Evolutionary conservation across 1,140 invertebrate species (phyloP).

Genomic region (Araneus ventricosus): DNA sequence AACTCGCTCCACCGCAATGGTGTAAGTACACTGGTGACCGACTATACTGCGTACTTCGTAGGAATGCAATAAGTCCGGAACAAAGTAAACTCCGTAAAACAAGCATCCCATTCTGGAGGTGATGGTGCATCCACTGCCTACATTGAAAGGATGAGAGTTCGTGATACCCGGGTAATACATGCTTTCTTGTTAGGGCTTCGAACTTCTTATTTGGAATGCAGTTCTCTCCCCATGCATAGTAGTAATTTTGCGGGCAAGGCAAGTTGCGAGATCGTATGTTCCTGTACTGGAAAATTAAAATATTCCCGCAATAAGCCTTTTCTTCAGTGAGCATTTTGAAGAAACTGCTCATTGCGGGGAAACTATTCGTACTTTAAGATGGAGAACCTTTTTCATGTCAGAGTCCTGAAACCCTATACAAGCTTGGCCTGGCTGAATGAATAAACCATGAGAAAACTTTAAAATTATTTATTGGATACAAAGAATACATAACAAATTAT

Average conservation of each 20-base stretch:
- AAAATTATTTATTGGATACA: no score
- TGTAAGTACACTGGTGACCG: constrained; percentile 33
- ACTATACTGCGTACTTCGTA: no score
- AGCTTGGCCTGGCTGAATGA: no score
- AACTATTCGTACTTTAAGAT: not conserved
- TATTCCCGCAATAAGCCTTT: no score
- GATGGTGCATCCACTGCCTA: constrained; percentile 36
- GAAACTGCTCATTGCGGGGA: not conserved
- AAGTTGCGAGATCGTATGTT: not conserved
- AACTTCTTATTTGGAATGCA: not conserved
- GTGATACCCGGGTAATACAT: not conserved
- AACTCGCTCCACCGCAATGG: not conserved
- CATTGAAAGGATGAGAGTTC: constrained; percentile 35
- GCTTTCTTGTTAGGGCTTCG: constrained; percentile 1
- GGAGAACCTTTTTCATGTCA: no score
- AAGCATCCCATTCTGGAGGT: constrained; percentile 47
- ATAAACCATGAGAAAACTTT: no score
- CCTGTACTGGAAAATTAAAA: not conserved
- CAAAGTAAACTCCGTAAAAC: constrained; percentile 28
- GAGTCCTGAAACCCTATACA: not conserved
- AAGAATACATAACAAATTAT: no score
- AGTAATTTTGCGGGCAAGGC: not conserved
- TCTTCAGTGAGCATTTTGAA: no score
- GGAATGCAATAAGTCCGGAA: no score
- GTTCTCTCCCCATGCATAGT: constrained; percentile 6